Conservation (phyloP, 2,113 vertebrate genomes). For the Natator depressus region DNA sequence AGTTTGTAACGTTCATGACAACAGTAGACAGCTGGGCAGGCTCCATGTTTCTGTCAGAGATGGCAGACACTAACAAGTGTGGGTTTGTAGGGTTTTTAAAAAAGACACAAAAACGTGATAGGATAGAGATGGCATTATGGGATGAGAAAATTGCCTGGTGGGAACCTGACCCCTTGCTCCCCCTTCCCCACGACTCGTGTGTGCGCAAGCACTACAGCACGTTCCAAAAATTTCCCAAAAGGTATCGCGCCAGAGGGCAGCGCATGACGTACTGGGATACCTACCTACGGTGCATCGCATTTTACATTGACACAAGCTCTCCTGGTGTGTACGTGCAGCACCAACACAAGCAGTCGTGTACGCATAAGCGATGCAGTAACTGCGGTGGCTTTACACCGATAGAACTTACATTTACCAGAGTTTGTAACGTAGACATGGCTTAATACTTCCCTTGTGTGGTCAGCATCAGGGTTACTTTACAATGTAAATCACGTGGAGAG, state of each 20-base stretch:
- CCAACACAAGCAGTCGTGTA: background rate
- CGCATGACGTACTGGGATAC: background rate
- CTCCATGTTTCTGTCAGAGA: background rate
- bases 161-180: background rate
- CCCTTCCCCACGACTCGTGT: background rate
- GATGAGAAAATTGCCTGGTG: background rate
- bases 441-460: background rate
- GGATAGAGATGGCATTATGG: background rate
- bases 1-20: background rate
- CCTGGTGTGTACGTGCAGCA: background rate
- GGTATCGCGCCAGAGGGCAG: too few species aligned
- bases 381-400: background rate
- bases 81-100: background rate
- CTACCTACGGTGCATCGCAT: background rate
- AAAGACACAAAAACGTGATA: background rate
- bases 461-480: slow-evolving; percentile 1
- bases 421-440: background rate
- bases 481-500: background rate
- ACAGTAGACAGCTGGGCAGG: background rate
- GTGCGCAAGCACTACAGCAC: too few species aligned
- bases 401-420: background rate
- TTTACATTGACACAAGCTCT: background rate
- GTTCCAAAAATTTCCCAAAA: background rate
- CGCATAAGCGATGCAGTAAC: background rate
- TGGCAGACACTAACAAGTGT: background rate